Percentiles rank a stretch among this genome's conserved stretches.
Evolutionary conservation across 2,888 invertebrate species (phyloP).

Genomic region (Epiblema foenella): DNA sequence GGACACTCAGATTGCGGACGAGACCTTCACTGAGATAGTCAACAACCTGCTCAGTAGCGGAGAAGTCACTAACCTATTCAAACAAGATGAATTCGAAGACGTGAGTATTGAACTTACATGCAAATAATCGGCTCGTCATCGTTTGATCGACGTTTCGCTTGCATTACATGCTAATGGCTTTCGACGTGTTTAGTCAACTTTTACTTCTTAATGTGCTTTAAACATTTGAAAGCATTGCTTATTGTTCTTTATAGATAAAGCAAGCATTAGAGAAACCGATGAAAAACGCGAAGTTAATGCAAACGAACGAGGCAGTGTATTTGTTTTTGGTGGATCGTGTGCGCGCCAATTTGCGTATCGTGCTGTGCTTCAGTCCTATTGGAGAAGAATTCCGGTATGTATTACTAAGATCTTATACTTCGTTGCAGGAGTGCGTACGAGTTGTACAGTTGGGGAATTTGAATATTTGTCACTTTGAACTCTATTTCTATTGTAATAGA

Average conservation of each 20-base stretch:
- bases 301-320: slow-evolving; percentile 89
- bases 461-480: too few relatives aligned
- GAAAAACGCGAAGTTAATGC: slow-evolving; percentile 81
- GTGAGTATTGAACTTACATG: slow-evolving; percentile 75
- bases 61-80: slow-evolving; percentile 94
- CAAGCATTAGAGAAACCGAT: slow-evolving; percentile 84
- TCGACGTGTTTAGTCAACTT: not conserved
- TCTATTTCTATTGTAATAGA: too few relatives aligned
- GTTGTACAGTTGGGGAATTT: too few relatives aligned
- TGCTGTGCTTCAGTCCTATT: slow-evolving; percentile 95
- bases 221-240: not conserved
- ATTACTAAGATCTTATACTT: too few relatives aligned
- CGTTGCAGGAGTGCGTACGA: too few relatives aligned
- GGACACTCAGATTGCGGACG: slow-evolving; percentile 93
- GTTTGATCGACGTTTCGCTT: not conserved
- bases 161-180: not conserved
- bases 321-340: slow-evolving; percentile 91
- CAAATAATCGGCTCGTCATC: not conserved
- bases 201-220: not conserved
- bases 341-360: slow-evolving; percentile 90
- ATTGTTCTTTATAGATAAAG: slow-evolving; percentile 81
- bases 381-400: slow-evolving; percentile 89
- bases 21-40: slow-evolving; percentile 93
- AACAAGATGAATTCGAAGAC: slow-evolving; percentile 95
- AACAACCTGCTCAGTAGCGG: slow-evolving; percentile 95